Evolutionary conservation across 2,797 vertebrate species (phyloP).

Genomic region (Arctocebus calabarensis): DNA sequence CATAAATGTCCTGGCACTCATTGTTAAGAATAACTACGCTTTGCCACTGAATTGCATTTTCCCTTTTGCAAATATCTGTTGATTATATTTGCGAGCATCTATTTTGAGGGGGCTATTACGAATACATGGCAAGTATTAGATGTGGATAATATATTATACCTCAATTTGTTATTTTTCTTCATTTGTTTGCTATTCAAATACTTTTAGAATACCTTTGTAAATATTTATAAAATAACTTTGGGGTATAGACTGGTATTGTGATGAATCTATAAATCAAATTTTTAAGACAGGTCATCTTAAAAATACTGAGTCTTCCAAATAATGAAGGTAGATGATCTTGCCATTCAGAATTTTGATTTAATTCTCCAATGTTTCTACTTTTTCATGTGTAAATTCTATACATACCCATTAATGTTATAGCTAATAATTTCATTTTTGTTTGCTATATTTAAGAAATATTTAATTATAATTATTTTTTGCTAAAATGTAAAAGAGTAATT

Average conservation of each 20-base stretch:
- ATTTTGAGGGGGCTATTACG: not conserved
- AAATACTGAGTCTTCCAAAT: not conserved
- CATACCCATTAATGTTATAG: not conserved
- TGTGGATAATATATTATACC: not conserved
- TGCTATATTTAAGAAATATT: not conserved
- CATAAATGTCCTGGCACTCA: not conserved
- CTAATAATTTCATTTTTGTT: not conserved
- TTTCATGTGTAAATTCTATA: not conserved
- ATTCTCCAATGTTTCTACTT: not conserved
- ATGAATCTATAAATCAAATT: not conserved
- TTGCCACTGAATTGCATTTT: not conserved
- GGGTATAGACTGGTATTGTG: not conserved
- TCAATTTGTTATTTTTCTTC: not conserved
- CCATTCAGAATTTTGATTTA: not conserved
- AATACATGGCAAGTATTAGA: not conserved
- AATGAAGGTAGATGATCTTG: not conserved
- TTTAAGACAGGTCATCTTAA: not conserved
- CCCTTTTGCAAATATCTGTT: not conserved
- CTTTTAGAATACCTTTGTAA: not conserved
- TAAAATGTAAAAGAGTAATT: not conserved
- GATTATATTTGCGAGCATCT: not conserved
- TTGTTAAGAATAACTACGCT: not conserved
- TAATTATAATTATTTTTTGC: not conserved
- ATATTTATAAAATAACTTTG: not conserved
- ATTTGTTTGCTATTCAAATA: not conserved